Evolutionary conservation across 2,797 vertebrate species (phyloP), one percentile per base, ranked within the genome.

Genomic region (Gymnoscopelus braueri): DNA sequence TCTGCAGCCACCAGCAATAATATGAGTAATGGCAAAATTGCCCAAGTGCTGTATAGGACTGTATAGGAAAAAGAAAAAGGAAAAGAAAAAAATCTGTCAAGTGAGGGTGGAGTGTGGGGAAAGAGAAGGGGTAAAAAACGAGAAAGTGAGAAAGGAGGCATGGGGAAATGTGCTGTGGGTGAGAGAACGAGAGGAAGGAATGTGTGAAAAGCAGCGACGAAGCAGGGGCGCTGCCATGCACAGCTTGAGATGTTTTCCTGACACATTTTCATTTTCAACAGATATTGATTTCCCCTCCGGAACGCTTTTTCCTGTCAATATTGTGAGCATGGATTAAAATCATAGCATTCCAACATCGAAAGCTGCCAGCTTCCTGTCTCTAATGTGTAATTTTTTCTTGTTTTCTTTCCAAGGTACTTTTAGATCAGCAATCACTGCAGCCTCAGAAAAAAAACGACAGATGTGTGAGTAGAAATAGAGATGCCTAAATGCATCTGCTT

Each of bases 11-110:
- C 83, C 86, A 88, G 87, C 84, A 92, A 92, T 92, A 93, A 92
- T 89, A 88, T 90, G 89, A 92, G 91, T 93, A 93, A 94, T 93
- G 91, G 91, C 91, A 89, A 94, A 94, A 94, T 94, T 93, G 90
- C 89, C 88, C 80, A 81, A 89, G 89, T 90, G 87, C 84, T 88
- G 87, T 87, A 88, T 90, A 83, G 87, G 79, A 90, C 91, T 90
- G 87, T 89, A 79, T 73, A 78, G 39, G 9, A 15, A 39, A 59
- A 39, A 50, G 2, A 56, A 62, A 49, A 81, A 81, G 6, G 6
- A 9, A 2, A 9, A 2, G 39, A 9, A 78, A 73, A 75, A 83
- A 91, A 92, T 93, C 83, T 86, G 87, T 90, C 82, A 74, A 77
- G 77, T 66, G 61, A 58, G 62, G 61, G 65, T 73, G 64, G 72